Percentiles rank a stretch among this genome's conserved stretches.
Evolutionary conservation across 2,888 invertebrate species (phyloP).

Genomic region (Heterodera filipjevi): DNA sequence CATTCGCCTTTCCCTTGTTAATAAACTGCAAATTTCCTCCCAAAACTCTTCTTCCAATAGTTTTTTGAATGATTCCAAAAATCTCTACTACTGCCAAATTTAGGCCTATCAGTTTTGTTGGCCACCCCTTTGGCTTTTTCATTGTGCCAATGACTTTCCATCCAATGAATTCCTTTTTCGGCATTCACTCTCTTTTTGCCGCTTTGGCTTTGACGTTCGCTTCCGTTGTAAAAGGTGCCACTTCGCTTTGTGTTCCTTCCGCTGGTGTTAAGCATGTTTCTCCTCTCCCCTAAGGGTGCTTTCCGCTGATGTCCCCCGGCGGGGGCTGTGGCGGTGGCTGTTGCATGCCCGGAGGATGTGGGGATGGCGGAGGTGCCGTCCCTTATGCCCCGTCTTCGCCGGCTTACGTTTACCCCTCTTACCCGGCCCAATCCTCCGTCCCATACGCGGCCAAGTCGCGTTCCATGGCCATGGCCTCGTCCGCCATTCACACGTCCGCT

Average conservation of each 20-base stretch:
- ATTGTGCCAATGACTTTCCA: not conserved
- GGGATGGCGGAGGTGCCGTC: not conserved
- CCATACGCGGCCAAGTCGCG: conserved; percentile 25
- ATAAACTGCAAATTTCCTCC: not conserved
- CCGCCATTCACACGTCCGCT: not conserved
- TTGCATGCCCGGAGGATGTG: not conserved
- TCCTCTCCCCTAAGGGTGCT: conserved; percentile 15
- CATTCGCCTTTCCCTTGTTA: not conserved
- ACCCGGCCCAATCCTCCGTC: not conserved
- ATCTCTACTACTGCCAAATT: not conserved
- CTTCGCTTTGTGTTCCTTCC: not conserved
- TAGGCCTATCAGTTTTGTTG: too few relatives aligned
- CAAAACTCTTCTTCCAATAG: not conserved
- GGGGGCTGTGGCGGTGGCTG: not conserved
- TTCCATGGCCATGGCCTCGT: conserved; percentile 20
- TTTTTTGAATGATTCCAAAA: not conserved
- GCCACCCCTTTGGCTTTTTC: not conserved
- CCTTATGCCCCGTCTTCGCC: not conserved
- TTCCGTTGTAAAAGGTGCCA: not conserved
- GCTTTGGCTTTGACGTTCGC: not conserved
- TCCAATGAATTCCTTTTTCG: not conserved
- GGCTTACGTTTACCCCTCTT: conserved; percentile 2
- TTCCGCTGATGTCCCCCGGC: conserved; percentile 15
- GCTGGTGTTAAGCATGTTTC: not conserved
- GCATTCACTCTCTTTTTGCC: not conserved